Base-by-base conservation (phyloP, 2,797 vertebrate species). In the Poeciliopsis presidionis region DNA sequence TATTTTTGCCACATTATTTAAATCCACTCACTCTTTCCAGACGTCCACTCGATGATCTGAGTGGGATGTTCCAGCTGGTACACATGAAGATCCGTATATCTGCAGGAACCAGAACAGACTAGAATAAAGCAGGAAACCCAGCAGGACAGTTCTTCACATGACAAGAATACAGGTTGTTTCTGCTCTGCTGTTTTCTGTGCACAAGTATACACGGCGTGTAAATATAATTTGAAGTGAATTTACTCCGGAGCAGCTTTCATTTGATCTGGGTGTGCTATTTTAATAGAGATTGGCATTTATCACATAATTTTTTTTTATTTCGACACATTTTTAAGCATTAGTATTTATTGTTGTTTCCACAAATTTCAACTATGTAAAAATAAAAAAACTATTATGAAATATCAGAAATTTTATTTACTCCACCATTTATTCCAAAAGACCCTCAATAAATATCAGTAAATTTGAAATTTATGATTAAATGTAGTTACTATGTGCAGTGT, bases 11-110 rank as follows among this genome's bases (percentile, higher is more conserved):
- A 33, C 1, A 41, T 71, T 14, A 46, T 33, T 33, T 36, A 25
- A 61, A 74, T 36, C 1, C 28, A 77, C 95, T 88, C 83, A 99
- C 98, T 97, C 92, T 88, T 95, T 41, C 89, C 95, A 22, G 92
- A 94, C 0, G 94, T 96, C 97, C 97, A 99, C 73, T 98, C 97
- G 0, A 98, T 92, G 8, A 97, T 94, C 72, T 94, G 94, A 1
- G 97, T 98, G 78, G 97, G 96, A 83, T 91, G 93, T n/a, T 97
- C 96, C 46, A 99, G 96, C 81, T 97, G 96, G 90, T 97, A 99
- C 5, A 95, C 93, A 46, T 98, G 97, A 22, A 99, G 95, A 73
- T 97, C 96, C 82, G 90, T 94, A 91, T 99, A 99, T 78, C 97
- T 98, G 85, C 49, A 80, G 47, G 36, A 59, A 41, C 0, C 69